Evolutionary conservation across 1,140 invertebrate species (phyloP).

Genomic region (Drosophila suzukii): DNA sequence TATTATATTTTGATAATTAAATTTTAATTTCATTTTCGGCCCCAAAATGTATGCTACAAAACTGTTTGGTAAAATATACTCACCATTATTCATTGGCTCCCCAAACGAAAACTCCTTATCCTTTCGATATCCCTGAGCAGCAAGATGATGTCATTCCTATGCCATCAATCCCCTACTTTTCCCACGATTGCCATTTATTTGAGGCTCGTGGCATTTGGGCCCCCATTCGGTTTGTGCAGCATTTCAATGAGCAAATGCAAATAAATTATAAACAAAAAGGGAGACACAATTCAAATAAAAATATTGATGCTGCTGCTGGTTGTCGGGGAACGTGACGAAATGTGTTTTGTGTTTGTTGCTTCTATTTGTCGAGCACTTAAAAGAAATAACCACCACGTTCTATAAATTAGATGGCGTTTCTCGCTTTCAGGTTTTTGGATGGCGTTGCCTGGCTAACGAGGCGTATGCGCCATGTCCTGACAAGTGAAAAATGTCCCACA

Average conservation of each 20-base stretch:
- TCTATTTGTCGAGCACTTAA: conserved; percentile 57
- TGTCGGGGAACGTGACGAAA: conserved; percentile 66
- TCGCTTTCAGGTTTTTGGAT: conserved; percentile 49
- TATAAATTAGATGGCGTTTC: conserved; percentile 80
- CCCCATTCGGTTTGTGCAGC: conserved; percentile 67
- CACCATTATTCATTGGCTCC: neutral
- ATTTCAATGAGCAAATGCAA: conserved; percentile 83
- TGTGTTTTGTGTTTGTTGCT: conserved; percentile 47
- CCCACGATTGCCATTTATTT: conserved; percentile 75
- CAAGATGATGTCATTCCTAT: conserved; percentile 8
- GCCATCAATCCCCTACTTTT: conserved; percentile 6
- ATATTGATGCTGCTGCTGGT: conserved; percentile 70
- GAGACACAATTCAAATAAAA: conserved; percentile 56
- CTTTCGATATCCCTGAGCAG: conserved; percentile 5
- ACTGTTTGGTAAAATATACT: neutral
- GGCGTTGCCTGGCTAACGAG: conserved; percentile 50
- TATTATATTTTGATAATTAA: neutral
- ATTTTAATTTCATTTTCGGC: neutral
- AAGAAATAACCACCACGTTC: conserved; percentile 65
- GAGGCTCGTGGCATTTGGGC: conserved; percentile 59
- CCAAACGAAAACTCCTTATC: neutral
- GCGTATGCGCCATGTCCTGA: conserved; percentile 49
- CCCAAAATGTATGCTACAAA: neutral
- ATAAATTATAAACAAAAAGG: conserved; percentile 78
- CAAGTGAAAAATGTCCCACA: conserved; percentile 49